Evolutionary conservation across 2,113 vertebrate species (phyloP).

Genomic region (Cyanistes caeruleus): DNA sequence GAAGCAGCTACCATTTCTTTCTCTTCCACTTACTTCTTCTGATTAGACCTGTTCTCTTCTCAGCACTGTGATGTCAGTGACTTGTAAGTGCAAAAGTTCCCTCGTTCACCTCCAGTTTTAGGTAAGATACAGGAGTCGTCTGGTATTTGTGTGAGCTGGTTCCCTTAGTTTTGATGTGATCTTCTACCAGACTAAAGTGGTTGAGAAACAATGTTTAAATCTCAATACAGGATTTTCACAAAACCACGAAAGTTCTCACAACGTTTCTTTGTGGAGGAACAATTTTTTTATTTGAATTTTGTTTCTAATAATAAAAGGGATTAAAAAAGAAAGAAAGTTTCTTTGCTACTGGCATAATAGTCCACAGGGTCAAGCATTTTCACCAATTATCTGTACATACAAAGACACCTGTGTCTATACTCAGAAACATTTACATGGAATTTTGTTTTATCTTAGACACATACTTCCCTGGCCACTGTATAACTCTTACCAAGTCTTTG

Average conservation of each 20-base stretch:
- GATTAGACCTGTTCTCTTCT: background rate
- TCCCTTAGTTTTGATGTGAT: background rate
- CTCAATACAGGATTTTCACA: background rate
- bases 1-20: background rate
- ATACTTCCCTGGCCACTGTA: background rate
- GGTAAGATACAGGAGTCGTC: background rate
- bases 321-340: background rate
- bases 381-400: background rate
- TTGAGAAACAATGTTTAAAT: background rate
- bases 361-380: background rate
- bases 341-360: rapidly evolving
- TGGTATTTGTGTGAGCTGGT: background rate
- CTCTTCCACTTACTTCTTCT: background rate
- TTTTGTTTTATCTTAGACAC: background rate
- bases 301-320: background rate
- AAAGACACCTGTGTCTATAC: background rate
- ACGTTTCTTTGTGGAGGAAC: background rate
- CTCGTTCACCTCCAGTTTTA: rapidly evolving
- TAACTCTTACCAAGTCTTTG: background rate
- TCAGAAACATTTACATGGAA: background rate
- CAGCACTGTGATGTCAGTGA: background rate
- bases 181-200: background rate
- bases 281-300: background rate
- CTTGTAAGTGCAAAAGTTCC: background rate
- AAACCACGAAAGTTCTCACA: background rate